Conservation (phyloP, 2,797 vertebrate genomes). For the Poecilia velifera region DNA sequence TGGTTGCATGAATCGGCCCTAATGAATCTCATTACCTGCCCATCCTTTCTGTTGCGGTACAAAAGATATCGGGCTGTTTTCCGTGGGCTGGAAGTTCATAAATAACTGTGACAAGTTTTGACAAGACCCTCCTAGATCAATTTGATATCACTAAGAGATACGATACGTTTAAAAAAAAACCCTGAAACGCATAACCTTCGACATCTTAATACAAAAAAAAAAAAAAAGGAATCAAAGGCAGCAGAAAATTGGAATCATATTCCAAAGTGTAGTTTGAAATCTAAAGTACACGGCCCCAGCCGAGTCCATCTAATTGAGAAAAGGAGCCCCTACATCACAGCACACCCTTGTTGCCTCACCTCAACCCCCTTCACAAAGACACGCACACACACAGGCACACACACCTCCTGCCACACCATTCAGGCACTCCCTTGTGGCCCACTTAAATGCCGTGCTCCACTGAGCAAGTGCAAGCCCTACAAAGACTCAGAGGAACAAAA, state of each 20-base stretch:
- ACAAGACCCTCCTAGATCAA: neutral
- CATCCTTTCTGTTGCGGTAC: neutral
- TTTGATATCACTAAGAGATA: neutral
- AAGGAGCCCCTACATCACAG: constrained; percentile 70
- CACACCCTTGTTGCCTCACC: constrained; percentile 64
- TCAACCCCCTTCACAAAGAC: constrained; percentile 63
- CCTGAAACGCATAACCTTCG: constrained; percentile 8
- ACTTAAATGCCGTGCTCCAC: constrained; percentile 84
- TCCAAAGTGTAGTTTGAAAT: constrained; percentile 40
- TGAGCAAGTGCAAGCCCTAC: constrained; percentile 80
- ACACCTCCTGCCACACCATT: constrained; percentile 76
- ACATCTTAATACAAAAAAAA: constrained; percentile 22
- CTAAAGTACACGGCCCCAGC: constrained; percentile 51
- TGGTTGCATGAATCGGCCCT: neutral
- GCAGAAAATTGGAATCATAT: constrained; percentile 23
- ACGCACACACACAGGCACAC: constrained; percentile 39
- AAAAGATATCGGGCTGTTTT: neutral
- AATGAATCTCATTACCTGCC: neutral
- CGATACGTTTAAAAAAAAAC: neutral
- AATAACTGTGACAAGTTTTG: constrained; percentile 16
- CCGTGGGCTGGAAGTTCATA: constrained; percentile 1
- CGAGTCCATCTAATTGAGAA: constrained; percentile 83
- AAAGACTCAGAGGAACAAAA: constrained; percentile 83
- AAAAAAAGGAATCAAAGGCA: constrained; percentile 11
- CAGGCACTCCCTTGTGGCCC: constrained; percentile 85